phyloP scores from a whole-genome alignment of 2,888 invertebrate species.

The Salticus scenicus region DNA sequence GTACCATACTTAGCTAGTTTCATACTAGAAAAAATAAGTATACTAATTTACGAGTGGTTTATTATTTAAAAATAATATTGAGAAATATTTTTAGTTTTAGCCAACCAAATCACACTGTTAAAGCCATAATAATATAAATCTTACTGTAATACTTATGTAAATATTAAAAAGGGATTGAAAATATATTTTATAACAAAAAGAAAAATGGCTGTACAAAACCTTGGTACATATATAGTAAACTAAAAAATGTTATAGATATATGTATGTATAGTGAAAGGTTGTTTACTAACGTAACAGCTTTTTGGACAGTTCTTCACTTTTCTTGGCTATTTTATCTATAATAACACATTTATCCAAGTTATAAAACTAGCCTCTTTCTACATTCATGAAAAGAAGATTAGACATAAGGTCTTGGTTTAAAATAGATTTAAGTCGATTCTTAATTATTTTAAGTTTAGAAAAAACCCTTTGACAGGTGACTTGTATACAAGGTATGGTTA shows the following conservation, averaged over 20 bases:
- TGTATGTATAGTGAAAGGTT: constrained; percentile 3
- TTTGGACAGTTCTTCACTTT: constrained; percentile 8
- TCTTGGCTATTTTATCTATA: constrained; percentile 14
- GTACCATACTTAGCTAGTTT: not conserved
- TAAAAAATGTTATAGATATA: not conserved
- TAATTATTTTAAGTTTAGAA: constrained; percentile 9
- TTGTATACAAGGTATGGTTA: constrained; percentile 15
- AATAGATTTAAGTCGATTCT: constrained; percentile 9
- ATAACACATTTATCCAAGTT: not conserved
- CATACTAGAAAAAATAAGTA: not conserved
- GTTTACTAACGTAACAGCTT: constrained; percentile 8
- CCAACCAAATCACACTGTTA: not conserved
- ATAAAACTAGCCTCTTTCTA: constrained; percentile 1
- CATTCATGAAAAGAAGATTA: constrained; percentile 11
- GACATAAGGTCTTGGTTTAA: constrained; percentile 12
- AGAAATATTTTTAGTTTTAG: constrained; percentile 4
- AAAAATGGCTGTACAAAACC: not conserved
- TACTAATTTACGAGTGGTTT: not conserved
- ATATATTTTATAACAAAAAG: constrained; percentile 1
- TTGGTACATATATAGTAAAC: not conserved
- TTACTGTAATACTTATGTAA: not conserved
- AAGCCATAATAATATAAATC: not conserved
- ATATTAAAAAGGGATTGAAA: not conserved
- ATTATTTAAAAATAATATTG: not conserved
- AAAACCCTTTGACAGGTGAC: not conserved